Evolutionary conservation across 2,113 vertebrate species (phyloP).

Genomic region (Dicrurus megarhynchus): DNA sequence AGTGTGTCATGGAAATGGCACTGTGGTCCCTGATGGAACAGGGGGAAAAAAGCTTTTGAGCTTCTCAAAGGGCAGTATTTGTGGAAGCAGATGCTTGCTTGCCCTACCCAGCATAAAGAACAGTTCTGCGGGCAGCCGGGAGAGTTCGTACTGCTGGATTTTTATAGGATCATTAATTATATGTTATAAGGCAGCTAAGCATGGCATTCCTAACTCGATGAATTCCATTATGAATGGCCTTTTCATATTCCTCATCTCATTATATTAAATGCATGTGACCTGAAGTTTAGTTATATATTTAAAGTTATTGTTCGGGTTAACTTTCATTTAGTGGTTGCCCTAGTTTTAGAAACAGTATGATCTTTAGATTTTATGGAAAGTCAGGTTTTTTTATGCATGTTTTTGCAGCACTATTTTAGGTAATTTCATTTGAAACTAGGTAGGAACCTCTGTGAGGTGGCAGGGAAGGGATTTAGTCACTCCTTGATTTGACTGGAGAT

Average conservation of each 20-base stretch:
- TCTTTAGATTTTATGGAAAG: slow-evolving; percentile 67
- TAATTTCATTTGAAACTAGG: slow-evolving; percentile 10
- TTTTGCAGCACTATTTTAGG: slow-evolving; percentile 50
- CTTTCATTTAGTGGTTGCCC: slow-evolving; percentile 68
- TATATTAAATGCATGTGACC: slow-evolving; percentile 70
- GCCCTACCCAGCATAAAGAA: slow-evolving; percentile 51
- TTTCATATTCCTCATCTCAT: slow-evolving; percentile 73
- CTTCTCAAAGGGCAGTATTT: slow-evolving; percentile 62
- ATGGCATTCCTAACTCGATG: slow-evolving; percentile 67
- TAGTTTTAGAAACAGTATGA: slow-evolving; percentile 69
- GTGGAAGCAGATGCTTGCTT: slow-evolving; percentile 55
- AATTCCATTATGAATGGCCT: slow-evolving; percentile 73
- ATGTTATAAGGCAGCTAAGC: slow-evolving; percentile 70
- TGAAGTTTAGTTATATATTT: slow-evolving; percentile 69
- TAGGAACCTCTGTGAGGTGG: neutral
- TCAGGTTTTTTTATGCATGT: slow-evolving; percentile 12
- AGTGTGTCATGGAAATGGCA: slow-evolving; percentile 33
- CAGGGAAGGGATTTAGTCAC: slow-evolving; percentile 30
- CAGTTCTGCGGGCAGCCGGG: slow-evolving; percentile 27
- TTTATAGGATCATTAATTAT: slow-evolving; percentile 75
- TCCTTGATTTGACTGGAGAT: slow-evolving; percentile 46
- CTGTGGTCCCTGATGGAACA: slow-evolving; percentile 15
- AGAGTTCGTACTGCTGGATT: slow-evolving; percentile 54
- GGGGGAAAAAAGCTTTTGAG: neutral
- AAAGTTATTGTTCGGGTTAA: slow-evolving; percentile 72